These are phyloP conservation scores for Eulacestoma nigropectus DNA, from an alignment of 2,113 vertebrate species.

Conservation along the genomic window DNA sequence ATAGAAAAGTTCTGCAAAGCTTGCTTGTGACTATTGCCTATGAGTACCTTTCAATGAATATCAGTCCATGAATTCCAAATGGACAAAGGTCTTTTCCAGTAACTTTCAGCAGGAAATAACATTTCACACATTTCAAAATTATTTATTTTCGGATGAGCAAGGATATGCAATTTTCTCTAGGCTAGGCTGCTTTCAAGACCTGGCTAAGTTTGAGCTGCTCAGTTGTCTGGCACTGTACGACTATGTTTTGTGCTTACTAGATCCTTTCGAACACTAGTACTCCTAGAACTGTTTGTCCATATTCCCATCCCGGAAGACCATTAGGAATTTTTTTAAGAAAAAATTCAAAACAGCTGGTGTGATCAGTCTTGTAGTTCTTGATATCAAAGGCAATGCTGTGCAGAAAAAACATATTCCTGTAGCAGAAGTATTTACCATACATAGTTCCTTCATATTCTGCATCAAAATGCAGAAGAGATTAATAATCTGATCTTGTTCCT, in stretches of 20 bases:
- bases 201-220: background rate
- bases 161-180: background rate
- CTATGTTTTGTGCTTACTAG: background rate
- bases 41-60: background rate
- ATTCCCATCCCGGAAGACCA: background rate
- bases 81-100: background rate
- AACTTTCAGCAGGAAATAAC: background rate
- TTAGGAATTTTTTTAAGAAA: background rate
- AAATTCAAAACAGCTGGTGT: rapidly evolving
- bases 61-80: background rate
- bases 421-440: background rate
- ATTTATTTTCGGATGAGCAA: background rate
- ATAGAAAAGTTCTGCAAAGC: background rate
- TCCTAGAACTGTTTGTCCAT: background rate
- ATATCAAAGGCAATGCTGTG: background rate
- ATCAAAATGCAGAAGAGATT: background rate
- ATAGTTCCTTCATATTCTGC: background rate
- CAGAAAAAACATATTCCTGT: background rate
- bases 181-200: background rate
- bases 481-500: background rate
- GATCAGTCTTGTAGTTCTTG: background rate
- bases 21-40: background rate
- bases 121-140: background rate
- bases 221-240: background rate
- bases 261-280: background rate